Evolutionary conservation across 2,888 invertebrate species (phyloP).

Genomic region (Melipona beecheii): DNA sequence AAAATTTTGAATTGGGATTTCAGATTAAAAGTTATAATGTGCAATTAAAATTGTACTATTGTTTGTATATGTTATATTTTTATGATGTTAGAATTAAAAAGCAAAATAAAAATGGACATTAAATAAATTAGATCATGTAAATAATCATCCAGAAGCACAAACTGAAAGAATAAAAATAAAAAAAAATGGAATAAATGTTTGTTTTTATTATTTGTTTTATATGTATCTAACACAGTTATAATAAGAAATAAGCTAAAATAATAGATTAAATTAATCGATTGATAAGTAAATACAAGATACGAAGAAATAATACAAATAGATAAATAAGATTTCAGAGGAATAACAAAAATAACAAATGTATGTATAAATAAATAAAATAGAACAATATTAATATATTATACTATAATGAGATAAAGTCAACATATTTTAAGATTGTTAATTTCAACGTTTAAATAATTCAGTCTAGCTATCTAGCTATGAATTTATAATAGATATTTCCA

Average conservation of each 20-base stretch:
- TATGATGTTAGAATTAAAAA: neutral
- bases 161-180: neutral
- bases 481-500: neutral
- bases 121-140: neutral
- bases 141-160: neutral
- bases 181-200: conserved; percentile 3
- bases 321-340: neutral
- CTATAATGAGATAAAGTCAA: neutral
- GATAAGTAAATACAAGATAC: neutral
- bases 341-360: neutral
- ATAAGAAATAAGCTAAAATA: neutral
- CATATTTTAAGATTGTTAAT: conserved; percentile 5
- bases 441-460: neutral
- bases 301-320: neutral
- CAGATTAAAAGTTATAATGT: neutral
- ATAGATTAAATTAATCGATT: conserved; percentile 1
- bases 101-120: neutral
- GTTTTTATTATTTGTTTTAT: conserved; percentile 5
- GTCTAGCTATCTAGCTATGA: neutral
- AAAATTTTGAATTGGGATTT: neutral
- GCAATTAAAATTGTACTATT: neutral
- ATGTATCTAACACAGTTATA: neutral
- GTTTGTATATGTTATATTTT: conserved; percentile 1
- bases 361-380: conserved; percentile 10
- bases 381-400: neutral